Evolutionary conservation across 2,797 vertebrate genomes (phyloP).

Genomic region (Danio jaintianensis): DNA sequence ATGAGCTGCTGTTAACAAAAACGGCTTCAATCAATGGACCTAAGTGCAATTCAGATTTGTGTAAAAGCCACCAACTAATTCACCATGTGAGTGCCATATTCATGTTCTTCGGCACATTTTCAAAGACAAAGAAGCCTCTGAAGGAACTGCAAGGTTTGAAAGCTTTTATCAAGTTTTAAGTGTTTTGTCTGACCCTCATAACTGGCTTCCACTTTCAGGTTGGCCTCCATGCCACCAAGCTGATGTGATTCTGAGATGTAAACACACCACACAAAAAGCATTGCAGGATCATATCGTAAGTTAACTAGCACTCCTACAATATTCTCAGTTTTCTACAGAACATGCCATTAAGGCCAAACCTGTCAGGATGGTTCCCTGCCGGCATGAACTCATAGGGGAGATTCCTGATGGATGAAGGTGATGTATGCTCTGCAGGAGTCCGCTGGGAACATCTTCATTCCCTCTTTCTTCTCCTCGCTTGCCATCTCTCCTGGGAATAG

Average conservation of each 20-base stretch:
- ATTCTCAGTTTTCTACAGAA: constrained; percentile 45
- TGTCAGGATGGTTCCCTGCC: constrained; percentile 42
- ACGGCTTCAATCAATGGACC: constrained; percentile 15
- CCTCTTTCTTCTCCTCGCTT: constrained; percentile 46
- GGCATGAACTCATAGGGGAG: constrained; percentile 51
- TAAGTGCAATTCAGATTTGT: constrained; percentile 5
- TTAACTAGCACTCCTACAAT: constrained; percentile 48
- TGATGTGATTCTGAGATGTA: background rate
- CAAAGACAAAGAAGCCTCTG: constrained; percentile 21
- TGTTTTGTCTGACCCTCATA: constrained; percentile 25
- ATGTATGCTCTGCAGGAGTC: constrained; percentile 70
- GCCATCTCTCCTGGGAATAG: constrained; percentile 59
- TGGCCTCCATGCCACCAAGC: constrained; percentile 12
- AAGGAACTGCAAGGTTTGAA: constrained; percentile 11
- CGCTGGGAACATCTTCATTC: constrained; percentile 69
- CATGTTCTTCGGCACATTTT: constrained; percentile 34
- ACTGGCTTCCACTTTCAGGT: background rate
- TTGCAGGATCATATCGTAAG: constrained; percentile 1
- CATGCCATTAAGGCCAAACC: constrained; percentile 46
- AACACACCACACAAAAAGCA: constrained; percentile 29
- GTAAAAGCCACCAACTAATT: constrained; percentile 31
- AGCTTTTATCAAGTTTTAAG: constrained; percentile 24
- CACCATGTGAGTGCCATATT: constrained; percentile 18
- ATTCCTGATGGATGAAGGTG: constrained; percentile 76
- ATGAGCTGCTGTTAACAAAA: constrained; percentile 36